A percentile compares a stretch with the other conserved stretches of the same genome.
These are phyloP conservation scores for Coregonus suidteri DNA, from an alignment of 2,797 vertebrate genomes.

Conservation along the genomic window DNA sequence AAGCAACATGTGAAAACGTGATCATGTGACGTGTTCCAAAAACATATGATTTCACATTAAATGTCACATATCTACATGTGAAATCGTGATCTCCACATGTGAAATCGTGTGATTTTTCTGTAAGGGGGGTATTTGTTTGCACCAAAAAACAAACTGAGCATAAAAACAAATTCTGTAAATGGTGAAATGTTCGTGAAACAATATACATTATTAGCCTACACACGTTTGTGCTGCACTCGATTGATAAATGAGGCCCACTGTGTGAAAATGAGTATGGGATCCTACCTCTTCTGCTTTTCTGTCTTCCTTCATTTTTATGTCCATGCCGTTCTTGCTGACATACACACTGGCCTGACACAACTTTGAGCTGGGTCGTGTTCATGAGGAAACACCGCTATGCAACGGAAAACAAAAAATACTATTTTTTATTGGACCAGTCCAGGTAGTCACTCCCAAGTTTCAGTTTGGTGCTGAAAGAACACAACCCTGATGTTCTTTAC, in stretches of 20 bases:
- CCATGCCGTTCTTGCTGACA: neutral
- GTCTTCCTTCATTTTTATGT: neutral
- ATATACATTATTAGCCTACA: too few species aligned
- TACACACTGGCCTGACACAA: neutral
- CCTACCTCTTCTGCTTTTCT: neutral
- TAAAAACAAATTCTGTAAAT: neutral
- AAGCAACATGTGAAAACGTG: too few species aligned
- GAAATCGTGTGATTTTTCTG: neutral
- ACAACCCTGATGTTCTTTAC: neutral
- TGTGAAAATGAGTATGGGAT: neutral
- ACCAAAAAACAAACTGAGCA: too few species aligned
- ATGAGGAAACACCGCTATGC: too few species aligned
- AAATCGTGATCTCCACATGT: neutral
- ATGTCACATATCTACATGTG: too few species aligned
- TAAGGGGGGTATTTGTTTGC: too few species aligned
- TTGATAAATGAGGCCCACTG: neutral
- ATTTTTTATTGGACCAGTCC: neutral
- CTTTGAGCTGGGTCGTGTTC: neutral
- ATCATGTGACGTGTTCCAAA: too few species aligned
- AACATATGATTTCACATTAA: too few species aligned
- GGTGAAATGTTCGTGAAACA: too few species aligned
- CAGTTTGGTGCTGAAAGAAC: neutral
- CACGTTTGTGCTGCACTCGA: neutral
- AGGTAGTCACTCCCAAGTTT: neutral
- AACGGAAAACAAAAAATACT: neutral